Evolutionary conservation across 2,888 invertebrate genomes (phyloP), one percentile per base, ranked within the genome.

Genomic region (Bugulina stolonifera): DNA sequence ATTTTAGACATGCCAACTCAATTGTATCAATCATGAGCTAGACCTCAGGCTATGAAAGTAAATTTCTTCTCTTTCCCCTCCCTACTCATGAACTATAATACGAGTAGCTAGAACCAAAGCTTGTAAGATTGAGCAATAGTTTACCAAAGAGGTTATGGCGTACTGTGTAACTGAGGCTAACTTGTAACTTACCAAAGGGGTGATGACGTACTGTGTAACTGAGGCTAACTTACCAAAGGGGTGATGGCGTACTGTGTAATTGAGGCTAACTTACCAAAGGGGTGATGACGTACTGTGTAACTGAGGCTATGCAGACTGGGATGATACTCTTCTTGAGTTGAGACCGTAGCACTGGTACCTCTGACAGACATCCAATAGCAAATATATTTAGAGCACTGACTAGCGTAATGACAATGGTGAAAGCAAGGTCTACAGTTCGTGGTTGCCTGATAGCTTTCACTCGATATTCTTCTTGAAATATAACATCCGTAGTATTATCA

Each of bases 281-380:
- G 79, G 81, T 81, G 34, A 82, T 75, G 69, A 82, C 77, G 75
- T 82, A 81, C 75, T 83, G 82, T 73, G 81, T 81, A 75, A 79
- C 78, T 72, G 81, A 79, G 69, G 80, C 81, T 23, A 81, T 77
- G 69, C 82, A 77, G 34, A 83, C 76, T 0, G 82, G 79, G 54
- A 81, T 78, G 0, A 81, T 81, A 73, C 64, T 64, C 27, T 79
- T 79, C 74, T 79, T 79, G 35, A 81, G 74, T 73, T 82, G 80
- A 54, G 76, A 73, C 75, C 81, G 81, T 57, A 82, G 75, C 72
- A 78, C 79, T 69, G 78, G 78, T 34, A 78, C 78, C 74, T 82
- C 80, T 0, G 82, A 81, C 57, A 80, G 78, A 75, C 81, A 81
- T 71, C 83, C 83, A 69, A 82, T 80, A 71, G 81, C 81, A 75